Base-by-base conservation (phyloP, 2,888 invertebrate genomes). In the Harpagoxenus sublaevis region DNA sequence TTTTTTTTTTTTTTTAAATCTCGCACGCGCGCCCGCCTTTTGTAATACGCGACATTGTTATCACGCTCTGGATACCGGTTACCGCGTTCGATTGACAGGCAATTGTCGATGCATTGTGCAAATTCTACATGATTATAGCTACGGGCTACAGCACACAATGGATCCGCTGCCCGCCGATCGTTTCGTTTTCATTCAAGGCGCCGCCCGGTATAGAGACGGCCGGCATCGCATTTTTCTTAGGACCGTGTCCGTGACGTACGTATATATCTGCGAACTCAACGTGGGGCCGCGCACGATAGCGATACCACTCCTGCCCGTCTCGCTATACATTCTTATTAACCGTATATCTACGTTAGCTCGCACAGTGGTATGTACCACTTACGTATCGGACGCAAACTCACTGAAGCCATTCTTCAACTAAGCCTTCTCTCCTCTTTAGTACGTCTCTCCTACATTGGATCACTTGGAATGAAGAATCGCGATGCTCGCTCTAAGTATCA, bases 321-420 rank as follows among this genome's bases (percentile, higher is more conserved):
- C 48, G n/a, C 78, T 63, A 35, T 71, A 65, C 45, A 65, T 73
- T 65, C 55, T 77, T 70, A 78, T 77, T 65, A 73, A 42, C 55
- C 9, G 42, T 57, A 2, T 28, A 60, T 35, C 83, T 70, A 18
- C 6, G 53, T 65, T 23, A 5, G 23, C 8, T 45, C 62, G 5
- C 84, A 78, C 84, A 78, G 81, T 82, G 60, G 71, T 77, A 77
- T 45, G 68, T 60, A 42, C 35, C 62, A 15, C 23, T 53, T 15
- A 78, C 60, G n/a, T 53, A 53, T 85, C 78, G 15, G 78, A 78
- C 83, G 65, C 18, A 53, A 68, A n/a, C 60, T 60, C 66, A n/a
- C 68, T 8, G 62, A 55, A 28, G 42, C 66, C 35, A 79, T 84
- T 65, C 63, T 65, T 65, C 23, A 39, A 28, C 31, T 23, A n/a